Evolutionary conservation across 2,113 vertebrate species (phyloP).

Genomic region (Guaruba guarouba): DNA sequence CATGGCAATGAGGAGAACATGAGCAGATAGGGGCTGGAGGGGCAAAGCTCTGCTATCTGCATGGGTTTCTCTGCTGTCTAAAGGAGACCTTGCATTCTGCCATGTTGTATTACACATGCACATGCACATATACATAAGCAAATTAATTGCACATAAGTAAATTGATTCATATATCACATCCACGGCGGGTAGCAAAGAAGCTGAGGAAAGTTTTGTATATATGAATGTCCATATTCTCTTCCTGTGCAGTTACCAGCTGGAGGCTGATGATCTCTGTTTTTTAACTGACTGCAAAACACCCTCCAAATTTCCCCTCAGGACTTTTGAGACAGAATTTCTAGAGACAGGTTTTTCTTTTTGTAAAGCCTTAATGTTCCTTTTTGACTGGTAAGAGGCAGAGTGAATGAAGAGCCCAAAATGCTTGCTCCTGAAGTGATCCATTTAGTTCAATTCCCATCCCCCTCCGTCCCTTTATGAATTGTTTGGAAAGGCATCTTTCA

Average conservation of each 20-base stretch:
- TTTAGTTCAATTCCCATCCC: not conserved
- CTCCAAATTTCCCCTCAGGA: not conserved
- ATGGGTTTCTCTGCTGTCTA: not conserved
- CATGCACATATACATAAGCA: not conserved
- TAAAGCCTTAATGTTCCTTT: conserved; percentile 4
- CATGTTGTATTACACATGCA: not conserved
- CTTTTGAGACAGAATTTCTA: not conserved
- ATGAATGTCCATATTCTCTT: not conserved
- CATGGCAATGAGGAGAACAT: not conserved
- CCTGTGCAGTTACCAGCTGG: not conserved
- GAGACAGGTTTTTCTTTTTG: not conserved
- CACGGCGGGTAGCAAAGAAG: not conserved
- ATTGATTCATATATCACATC: not conserved
- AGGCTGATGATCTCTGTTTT: not conserved
- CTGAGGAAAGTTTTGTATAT: not conserved
- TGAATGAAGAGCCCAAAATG: not conserved
- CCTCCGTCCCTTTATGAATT: not conserved
- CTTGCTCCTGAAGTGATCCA: conserved; percentile 11
- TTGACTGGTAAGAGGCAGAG: not conserved
- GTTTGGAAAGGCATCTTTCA: conserved; percentile 53
- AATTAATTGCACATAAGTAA: not conserved
- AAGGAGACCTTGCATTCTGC: not conserved
- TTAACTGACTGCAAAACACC: not conserved
- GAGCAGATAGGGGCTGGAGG: not conserved
- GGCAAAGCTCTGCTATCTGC: not conserved